Percentiles rank a stretch among this genome's conserved stretches.
phyloP scores from a whole-genome alignment of 2,888 invertebrate species.

The Theristus sp. region DNA sequence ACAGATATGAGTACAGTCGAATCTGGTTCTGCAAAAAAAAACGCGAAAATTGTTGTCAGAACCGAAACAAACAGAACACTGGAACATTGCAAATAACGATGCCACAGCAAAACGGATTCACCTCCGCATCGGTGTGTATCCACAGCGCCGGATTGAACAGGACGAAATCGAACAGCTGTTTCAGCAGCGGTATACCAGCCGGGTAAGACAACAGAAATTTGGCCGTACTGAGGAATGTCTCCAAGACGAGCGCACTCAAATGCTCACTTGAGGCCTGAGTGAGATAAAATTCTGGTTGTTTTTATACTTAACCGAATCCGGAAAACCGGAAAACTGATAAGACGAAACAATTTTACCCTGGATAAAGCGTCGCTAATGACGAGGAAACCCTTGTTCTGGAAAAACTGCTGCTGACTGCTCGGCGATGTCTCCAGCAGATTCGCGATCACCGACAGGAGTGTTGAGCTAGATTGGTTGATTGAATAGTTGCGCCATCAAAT shows the following conservation, averaged over 20 bases:
- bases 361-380: conserved; percentile 93
- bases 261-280: conserved; percentile 49
- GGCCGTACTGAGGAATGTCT: conserved; percentile 37
- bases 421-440: conserved; percentile 88
- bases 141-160: conserved; percentile 97
- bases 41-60: not conserved
- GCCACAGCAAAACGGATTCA: conserved; percentile 33
- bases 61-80: not conserved
- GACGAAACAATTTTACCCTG: conserved; percentile 47
- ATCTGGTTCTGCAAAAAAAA: not conserved
- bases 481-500: conserved; percentile 13
- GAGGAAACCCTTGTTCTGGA: conserved; percentile 91
- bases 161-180: conserved; percentile 90
- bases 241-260: conserved; percentile 75
- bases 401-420: conserved; percentile 96
- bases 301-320: not conserved
- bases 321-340: not conserved
- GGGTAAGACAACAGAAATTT: conserved; percentile 23
- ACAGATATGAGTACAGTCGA: conserved; percentile 76
- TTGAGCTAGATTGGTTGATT: conserved; percentile 73
- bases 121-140: conserved; percentile 91
- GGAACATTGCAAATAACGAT: not conserved
- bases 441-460: conserved; percentile 85
- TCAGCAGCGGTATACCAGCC: conserved; percentile 29
- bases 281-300: not conserved